phyloP scores from a whole-genome alignment of 1,140 invertebrate genomes.

The Leptinotarsa lineolata region DNA sequence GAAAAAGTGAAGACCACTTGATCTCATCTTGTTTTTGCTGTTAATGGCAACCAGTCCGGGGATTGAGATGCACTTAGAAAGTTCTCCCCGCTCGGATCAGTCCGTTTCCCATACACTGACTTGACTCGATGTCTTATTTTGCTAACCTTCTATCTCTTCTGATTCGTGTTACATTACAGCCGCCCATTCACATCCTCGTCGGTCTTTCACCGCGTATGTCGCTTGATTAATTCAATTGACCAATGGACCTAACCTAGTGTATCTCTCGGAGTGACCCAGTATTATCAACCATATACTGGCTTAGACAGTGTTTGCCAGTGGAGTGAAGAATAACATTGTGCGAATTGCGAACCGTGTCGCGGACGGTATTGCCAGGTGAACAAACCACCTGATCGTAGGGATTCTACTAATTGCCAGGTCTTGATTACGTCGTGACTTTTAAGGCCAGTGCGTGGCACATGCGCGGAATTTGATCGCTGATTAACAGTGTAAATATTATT shows the following conservation, averaged over 20 bases:
- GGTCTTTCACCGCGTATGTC: background rate
- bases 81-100: conserved; percentile 12
- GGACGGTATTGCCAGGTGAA: background rate
- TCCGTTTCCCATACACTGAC: conserved; percentile 10
- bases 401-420: conserved; percentile 14
- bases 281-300: conserved; percentile 2
- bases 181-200: conserved; percentile 13
- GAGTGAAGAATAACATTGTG: conserved; percentile 2
- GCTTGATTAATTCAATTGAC: conserved; percentile 1
- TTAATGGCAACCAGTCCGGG: background rate
- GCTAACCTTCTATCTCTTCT: conserved; percentile 23
- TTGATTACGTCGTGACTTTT: background rate
- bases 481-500: conserved; percentile 1
- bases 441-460: background rate
- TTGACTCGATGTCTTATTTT: conserved; percentile 24
- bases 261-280: conserved; percentile 18
- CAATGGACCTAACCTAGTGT: conserved; percentile 22
- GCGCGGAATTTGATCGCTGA: background rate
- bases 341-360: background rate
- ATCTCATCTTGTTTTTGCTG: background rate
- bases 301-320: conserved; percentile 21
- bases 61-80: conserved; percentile 16
- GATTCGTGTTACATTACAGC: conserved; percentile 7
- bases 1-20: background rate
- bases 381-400: conserved; percentile 10